These are phyloP conservation scores for Pseudorhombus dupliciocellatus DNA, from an alignment of 2,113 vertebrate genomes.

Conservation along the genomic window DNA sequence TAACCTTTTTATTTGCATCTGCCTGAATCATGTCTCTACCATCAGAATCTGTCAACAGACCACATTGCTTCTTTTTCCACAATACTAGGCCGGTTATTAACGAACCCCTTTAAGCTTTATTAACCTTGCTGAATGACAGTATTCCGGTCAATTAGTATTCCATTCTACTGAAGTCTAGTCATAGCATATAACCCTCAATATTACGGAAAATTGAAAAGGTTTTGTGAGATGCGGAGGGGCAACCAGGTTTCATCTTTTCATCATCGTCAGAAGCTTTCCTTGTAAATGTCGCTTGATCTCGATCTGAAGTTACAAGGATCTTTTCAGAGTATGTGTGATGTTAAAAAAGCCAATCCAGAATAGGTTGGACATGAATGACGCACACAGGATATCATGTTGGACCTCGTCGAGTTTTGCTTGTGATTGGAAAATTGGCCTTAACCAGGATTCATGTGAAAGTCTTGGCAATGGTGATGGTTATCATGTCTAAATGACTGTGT, in stretches of 20 bases:
- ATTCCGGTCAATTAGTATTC: slow-evolving; percentile 34
- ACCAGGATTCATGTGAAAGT: slow-evolving; percentile 26
- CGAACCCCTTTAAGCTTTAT: slow-evolving; percentile 22
- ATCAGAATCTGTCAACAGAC: slow-evolving; percentile 28
- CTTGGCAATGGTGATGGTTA: slow-evolving; percentile 25
- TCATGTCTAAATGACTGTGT: slow-evolving; percentile 29
- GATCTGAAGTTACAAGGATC: slow-evolving; percentile 27
- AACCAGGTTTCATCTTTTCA: slow-evolving; percentile 31
- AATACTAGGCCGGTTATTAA: slow-evolving; percentile 21
- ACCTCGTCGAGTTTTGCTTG: slow-evolving; percentile 24
- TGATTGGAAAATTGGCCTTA: slow-evolving; percentile 31
- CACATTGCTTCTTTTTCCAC: slow-evolving; percentile 1
- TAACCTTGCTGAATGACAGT: slow-evolving; percentile 34
- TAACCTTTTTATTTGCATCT: slow-evolving; percentile 34
- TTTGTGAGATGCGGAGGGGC: slow-evolving; percentile 6
- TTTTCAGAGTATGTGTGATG: slow-evolving; percentile 23
- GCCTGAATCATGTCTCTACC: slow-evolving; percentile 22
- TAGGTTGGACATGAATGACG: slow-evolving; percentile 17
- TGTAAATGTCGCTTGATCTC: slow-evolving; percentile 51
- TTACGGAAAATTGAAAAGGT: slow-evolving; percentile 30
- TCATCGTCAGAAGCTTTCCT: slow-evolving; percentile 47
- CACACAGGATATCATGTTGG: slow-evolving; percentile 30
- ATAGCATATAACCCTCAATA: slow-evolving; percentile 30
- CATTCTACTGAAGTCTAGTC: slow-evolving; percentile 50
- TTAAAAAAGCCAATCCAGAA: slow-evolving; percentile 19